phyloP scores from a whole-genome alignment of 2,888 invertebrate genomes.

The Protonemura montana region DNA sequence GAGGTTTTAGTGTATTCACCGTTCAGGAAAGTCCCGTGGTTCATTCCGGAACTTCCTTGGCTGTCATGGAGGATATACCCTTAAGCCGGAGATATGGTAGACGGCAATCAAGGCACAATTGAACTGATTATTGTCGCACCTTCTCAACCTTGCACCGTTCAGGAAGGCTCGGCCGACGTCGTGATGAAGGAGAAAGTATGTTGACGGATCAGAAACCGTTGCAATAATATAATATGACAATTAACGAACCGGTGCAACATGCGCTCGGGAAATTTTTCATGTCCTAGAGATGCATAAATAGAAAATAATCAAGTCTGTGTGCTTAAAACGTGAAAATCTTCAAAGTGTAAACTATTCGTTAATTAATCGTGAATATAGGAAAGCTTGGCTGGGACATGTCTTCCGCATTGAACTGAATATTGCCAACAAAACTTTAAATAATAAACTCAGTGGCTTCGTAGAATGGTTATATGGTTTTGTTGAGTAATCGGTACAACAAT shows the following conservation, averaged over 20 bases:
- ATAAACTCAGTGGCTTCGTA: background rate
- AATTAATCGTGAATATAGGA: background rate
- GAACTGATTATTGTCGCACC: background rate
- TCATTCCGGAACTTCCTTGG: background rate
- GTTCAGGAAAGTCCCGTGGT: background rate
- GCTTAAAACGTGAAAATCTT: background rate
- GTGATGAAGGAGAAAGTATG: background rate
- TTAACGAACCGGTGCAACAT: background rate
- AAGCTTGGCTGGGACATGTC: background rate
- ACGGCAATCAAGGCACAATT: background rate
- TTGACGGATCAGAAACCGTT: background rate
- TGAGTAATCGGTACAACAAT: background rate
- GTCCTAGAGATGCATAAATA: background rate
- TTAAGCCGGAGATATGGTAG: background rate
- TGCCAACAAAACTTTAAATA: background rate
- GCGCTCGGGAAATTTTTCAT: background rate
- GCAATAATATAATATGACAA: background rate
- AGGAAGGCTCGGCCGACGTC: background rate
- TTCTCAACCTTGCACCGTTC: background rate
- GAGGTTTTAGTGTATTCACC: background rate
- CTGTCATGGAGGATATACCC: background rate
- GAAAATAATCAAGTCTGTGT: background rate
- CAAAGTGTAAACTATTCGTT: background rate
- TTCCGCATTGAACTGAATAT: constrained; percentile 9
- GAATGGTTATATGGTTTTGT: background rate